Conservation (phyloP, 2,888 invertebrate species). For the Lycophotia porphyrea region DNA sequence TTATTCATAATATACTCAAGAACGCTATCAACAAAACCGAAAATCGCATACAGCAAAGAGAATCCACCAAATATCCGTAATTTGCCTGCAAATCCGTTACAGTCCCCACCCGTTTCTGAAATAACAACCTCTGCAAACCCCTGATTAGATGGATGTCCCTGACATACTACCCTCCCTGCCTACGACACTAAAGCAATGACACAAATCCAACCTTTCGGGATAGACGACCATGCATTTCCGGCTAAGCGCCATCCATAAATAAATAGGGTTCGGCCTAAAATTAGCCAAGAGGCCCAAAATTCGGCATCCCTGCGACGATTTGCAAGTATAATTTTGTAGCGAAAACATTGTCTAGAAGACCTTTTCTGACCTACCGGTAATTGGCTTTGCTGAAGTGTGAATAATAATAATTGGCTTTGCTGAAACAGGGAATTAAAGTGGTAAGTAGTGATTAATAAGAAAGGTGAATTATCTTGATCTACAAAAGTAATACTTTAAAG, state of each 20-base stretch:
- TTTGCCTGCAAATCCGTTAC: not conserved
- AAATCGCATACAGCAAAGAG: not conserved
- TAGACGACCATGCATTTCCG: slow-evolving; percentile 46
- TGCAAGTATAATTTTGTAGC: slow-evolving; percentile 54
- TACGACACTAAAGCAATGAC: slow-evolving; percentile 34
- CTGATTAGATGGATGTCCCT: slow-evolving; percentile 40
- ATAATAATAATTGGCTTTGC: slow-evolving; percentile 27
- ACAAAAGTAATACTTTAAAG: not conserved
- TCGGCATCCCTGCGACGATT: slow-evolving; percentile 18
- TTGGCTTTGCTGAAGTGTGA: slow-evolving; percentile 4
- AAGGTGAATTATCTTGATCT: slow-evolving; percentile 14
- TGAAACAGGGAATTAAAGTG: slow-evolving; percentile 15
- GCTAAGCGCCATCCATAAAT: slow-evolving; percentile 50
- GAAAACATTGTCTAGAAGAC: slow-evolving; percentile 27
- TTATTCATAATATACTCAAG: not conserved
- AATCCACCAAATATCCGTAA: not conserved
- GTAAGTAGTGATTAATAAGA: not conserved
- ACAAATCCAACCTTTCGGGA: slow-evolving; percentile 47
- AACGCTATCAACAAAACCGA: not conserved
- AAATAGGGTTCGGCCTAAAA: slow-evolving; percentile 46
- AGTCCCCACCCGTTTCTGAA: slow-evolving; percentile 22
- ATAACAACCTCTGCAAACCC: slow-evolving; percentile 31
- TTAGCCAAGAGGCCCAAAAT: slow-evolving; percentile 19
- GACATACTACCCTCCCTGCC: slow-evolving; percentile 28
- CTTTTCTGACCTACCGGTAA: slow-evolving; percentile 16